These are phyloP conservation scores for Actinopyga echinites DNA, from an alignment of 53 echinoderm and acorn worm species.

Conservation along the genomic window DNA sequence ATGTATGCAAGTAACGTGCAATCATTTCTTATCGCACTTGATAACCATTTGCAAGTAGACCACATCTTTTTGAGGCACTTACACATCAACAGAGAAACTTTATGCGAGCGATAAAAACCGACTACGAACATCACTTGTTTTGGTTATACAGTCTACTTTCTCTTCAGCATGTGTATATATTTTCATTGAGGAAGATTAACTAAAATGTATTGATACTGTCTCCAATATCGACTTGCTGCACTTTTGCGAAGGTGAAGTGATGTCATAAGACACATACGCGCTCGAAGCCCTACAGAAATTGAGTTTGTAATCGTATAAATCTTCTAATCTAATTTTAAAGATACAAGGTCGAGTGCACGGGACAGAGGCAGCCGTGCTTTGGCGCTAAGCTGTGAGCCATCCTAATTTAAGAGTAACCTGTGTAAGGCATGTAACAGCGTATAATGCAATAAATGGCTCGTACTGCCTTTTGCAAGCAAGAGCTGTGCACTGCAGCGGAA, in stretches of 20 bases:
- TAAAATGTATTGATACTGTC: constrained; percentile 10
- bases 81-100: too few relatives aligned
- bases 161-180: not conserved
- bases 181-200: not conserved
- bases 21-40: too few relatives aligned
- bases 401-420: constrained; percentile 13
- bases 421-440: not conserved
- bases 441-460: constrained; percentile 29
- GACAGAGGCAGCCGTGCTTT: constrained; percentile 18
- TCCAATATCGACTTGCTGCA: constrained; percentile 36
- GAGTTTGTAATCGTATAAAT: constrained; percentile 42
- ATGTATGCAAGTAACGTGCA: too few relatives aligned
- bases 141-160: not conserved
- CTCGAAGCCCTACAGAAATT: constrained; percentile 42
- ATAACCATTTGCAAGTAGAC: too few relatives aligned
- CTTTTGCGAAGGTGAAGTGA: constrained; percentile 39
- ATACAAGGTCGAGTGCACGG: constrained; percentile 40
- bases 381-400: constrained; percentile 35
- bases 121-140: too few relatives aligned
- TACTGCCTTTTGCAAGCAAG: not conserved
- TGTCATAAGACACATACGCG: constrained; percentile 42
- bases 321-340: constrained; percentile 42
- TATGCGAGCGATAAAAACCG: too few relatives aligned
- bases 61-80: too few relatives aligned
- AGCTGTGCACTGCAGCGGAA: constrained; percentile 32